Evolutionary conservation across 2,797 vertebrate genomes (phyloP).

Genomic region (Hybognathus amarus): DNA sequence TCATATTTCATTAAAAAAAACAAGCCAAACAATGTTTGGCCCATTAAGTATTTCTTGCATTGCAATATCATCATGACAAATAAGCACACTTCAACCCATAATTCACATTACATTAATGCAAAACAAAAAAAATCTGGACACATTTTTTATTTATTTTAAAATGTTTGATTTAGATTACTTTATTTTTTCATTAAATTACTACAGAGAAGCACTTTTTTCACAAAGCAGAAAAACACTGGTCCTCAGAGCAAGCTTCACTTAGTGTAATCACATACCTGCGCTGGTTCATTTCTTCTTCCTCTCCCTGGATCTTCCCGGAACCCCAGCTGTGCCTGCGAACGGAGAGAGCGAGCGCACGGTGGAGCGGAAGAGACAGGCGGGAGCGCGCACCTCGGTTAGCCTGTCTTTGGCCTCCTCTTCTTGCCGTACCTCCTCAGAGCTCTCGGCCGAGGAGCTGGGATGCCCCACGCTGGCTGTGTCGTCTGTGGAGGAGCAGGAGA

Average conservation of each 20-base stretch:
- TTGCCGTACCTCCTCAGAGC: conserved; percentile 78
- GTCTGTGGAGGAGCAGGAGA: conserved; percentile 88
- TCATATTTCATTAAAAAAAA: not conserved
- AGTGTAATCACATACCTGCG: conserved; percentile 81
- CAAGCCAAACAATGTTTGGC: too few species aligned
- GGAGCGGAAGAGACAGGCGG: conserved; percentile 74
- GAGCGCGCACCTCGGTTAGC: conserved; percentile 83
- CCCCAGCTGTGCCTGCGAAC: conserved; percentile 97
- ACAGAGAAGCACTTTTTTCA: not conserved
- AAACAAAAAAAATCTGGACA: not conserved
- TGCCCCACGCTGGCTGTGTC: conserved; percentile 76
- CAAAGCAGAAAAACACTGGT: not conserved
- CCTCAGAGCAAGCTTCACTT: not conserved
- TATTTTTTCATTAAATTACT: not conserved
- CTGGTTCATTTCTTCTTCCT: conserved; percentile 88
- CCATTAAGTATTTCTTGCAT: not conserved
- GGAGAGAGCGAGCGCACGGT: conserved; percentile 87
- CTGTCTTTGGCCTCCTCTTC: conserved; percentile 92
- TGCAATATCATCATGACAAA: not conserved
- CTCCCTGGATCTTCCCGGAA: conserved; percentile 87
- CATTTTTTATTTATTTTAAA: too few species aligned
- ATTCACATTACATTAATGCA: not conserved
- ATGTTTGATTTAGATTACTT: too few species aligned
- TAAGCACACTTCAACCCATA: not conserved
- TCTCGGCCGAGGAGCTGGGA: conserved; percentile 76